Percentiles rank a stretch among this genome's conserved stretches.
These are phyloP conservation scores for Ptiloglossa arizonensis DNA, from an alignment of 1,140 invertebrate genomes.

Conservation along the genomic window DNA sequence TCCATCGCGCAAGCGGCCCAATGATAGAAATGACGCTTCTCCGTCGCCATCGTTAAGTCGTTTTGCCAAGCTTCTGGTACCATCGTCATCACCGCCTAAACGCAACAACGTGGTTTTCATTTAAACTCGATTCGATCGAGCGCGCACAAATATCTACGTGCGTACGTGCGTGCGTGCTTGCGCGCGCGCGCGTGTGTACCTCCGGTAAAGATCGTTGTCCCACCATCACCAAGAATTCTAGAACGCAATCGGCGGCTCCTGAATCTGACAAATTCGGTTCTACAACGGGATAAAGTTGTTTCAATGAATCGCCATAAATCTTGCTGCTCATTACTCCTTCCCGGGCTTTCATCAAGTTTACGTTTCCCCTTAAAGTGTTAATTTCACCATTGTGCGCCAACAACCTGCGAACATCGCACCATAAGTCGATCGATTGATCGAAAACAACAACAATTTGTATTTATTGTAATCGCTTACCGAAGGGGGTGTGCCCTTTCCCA, in stretches of 20 bases:
- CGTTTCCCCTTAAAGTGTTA: constrained; percentile 98
- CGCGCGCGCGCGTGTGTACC: too few species aligned
- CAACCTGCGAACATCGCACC: constrained; percentile 83
- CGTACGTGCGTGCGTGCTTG: constrained; percentile 23
- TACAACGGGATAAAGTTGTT: constrained; percentile 97
- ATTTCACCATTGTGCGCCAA: constrained; percentile 99
- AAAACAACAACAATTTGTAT: not conserved
- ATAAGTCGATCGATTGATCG: not conserved
- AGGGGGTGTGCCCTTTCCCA: constrained; percentile 99
- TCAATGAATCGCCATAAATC: constrained; percentile 90
- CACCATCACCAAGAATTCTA: constrained; percentile 97
- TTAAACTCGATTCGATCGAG: not conserved
- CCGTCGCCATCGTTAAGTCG: constrained; percentile 93
- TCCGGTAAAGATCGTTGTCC: constrained; percentile 95
- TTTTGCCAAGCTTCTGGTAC: constrained; percentile 99
- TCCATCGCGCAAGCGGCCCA: constrained; percentile 99
- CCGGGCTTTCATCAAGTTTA: constrained; percentile 98
- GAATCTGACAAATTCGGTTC: constrained; percentile 99
- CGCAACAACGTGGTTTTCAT: too few species aligned
- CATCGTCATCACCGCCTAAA: constrained; percentile 98
- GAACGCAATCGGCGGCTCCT: constrained; percentile 97
- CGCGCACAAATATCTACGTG: not conserved
- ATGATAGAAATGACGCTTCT: constrained; percentile 97
- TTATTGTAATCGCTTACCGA: constrained; percentile 84
- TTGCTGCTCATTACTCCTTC: constrained; percentile 98